phyloP scores from a whole-genome alignment of 2,113 vertebrate species.

The Butorides virescens region DNA sequence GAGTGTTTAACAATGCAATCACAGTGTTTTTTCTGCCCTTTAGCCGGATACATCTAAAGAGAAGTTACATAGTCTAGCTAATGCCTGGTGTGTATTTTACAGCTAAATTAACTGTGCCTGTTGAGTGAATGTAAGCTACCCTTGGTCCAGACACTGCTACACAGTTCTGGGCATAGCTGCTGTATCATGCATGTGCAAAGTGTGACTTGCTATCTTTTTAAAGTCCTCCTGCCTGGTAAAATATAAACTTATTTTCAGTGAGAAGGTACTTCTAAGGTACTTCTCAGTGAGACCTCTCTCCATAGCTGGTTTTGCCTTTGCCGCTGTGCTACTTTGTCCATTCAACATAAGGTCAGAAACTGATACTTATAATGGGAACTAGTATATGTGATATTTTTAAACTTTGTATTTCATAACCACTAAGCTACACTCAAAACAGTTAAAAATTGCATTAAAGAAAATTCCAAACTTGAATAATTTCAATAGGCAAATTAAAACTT shows the following conservation, averaged over 20 bases:
- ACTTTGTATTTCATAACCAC: not conserved
- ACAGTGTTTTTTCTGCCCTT: not conserved
- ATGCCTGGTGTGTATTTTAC: not conserved
- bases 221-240: not conserved
- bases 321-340: not conserved
- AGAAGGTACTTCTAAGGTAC: not conserved
- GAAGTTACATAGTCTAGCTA: not conserved
- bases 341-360: not conserved
- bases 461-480: not conserved
- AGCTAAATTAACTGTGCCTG: not conserved
- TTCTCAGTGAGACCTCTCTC: not conserved
- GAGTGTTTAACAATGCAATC: conserved; percentile 48
- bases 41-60: not conserved
- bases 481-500: not conserved
- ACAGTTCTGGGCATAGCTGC: not conserved
- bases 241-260: not conserved
- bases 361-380: not conserved
- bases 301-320: not conserved
- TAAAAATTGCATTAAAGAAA: not conserved
- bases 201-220: not conserved
- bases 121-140: not conserved
- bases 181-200: conserved; percentile 15
- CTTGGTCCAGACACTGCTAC: not conserved
- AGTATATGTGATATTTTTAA: not conserved
- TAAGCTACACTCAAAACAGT: not conserved